These are phyloP conservation scores for Argopecten irradians DNA, from an alignment of 1,140 invertebrate species.

Conservation along the genomic window DNA sequence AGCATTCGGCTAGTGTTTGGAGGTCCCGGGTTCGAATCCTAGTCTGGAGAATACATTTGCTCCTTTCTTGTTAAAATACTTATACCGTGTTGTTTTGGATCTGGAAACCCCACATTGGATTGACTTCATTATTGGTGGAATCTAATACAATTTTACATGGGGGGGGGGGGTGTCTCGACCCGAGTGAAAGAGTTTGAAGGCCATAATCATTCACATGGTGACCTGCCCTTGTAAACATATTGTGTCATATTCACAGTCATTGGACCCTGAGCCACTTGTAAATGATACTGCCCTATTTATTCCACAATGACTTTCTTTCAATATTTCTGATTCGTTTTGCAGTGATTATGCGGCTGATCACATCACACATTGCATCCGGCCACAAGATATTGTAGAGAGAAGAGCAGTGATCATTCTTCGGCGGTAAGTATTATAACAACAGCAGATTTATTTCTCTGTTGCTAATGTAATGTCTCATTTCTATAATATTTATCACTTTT, in stretches of 20 bases:
- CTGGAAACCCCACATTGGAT: too few relatives aligned
- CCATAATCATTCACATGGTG: background rate
- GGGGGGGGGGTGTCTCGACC: too few relatives aligned
- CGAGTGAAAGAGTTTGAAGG: background rate
- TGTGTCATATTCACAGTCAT: too few relatives aligned
- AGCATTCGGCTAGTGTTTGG: too few relatives aligned
- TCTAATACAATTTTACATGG: background rate
- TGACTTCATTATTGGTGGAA: too few relatives aligned
- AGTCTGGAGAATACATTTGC: too few relatives aligned
- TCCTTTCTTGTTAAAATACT: too few relatives aligned
- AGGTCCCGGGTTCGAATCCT: too few relatives aligned
- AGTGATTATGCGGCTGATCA: conserved; percentile 81
- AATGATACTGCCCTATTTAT: background rate
- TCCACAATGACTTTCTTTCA: background rate
- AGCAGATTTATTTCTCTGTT: background rate
- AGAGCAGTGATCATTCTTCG: conserved; percentile 80
- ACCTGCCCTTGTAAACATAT: too few relatives aligned
- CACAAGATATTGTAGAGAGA: conserved; percentile 79
- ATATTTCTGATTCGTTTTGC: conserved; percentile 58
- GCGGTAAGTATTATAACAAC: conserved; percentile 70
- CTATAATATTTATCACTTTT: background rate
- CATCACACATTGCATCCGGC: conserved; percentile 81
- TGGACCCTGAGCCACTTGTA: background rate
- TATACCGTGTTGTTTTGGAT: too few relatives aligned
- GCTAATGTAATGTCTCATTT: background rate